A percentile compares a stretch with the other conserved stretches of the same genome.
Evolutionary conservation across 2,888 invertebrate species (phyloP).

Genomic region (Drosophila nr. perissopoda): DNA sequence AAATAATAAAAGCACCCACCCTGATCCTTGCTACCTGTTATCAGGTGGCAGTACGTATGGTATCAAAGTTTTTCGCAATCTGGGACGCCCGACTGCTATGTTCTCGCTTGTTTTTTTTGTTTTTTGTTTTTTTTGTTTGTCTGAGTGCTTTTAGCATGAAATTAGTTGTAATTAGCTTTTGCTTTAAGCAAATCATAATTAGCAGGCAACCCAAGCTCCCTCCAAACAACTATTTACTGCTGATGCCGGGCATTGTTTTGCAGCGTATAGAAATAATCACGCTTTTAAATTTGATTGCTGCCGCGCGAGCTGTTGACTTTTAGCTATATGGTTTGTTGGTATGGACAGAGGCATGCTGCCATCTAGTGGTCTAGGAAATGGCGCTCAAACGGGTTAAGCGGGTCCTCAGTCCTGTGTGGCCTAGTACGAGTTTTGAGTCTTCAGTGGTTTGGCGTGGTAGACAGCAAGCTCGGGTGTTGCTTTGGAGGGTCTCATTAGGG

Average conservation of each 20-base stretch:
- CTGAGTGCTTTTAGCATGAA: constrained; percentile 43
- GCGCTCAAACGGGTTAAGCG: constrained; percentile 22
- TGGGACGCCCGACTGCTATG: too few species aligned
- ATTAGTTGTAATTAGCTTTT: constrained; percentile 71
- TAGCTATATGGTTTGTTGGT: constrained; percentile 29
- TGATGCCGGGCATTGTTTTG: constrained; percentile 30
- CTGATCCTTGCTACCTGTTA: too few species aligned
- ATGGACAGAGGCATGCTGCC: constrained; percentile 41
- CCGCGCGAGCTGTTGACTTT: constrained; percentile 55
- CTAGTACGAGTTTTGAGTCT: neutral
- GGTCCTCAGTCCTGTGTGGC: constrained; percentile 19
- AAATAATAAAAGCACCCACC: too few species aligned
- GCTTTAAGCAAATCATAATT: constrained; percentile 70
- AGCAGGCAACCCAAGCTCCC: constrained; percentile 22
- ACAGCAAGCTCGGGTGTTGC: constrained; percentile 45
- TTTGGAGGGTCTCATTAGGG: constrained; percentile 76
- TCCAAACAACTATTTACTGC: constrained; percentile 4
- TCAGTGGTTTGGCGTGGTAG: neutral
- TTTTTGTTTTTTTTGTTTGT: constrained; percentile 1
- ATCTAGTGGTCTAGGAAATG: constrained; percentile 52
- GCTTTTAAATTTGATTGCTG: constrained; percentile 74
- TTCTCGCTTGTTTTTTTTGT: neutral
- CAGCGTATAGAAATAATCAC: constrained; percentile 65
- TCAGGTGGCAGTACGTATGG: too few species aligned
- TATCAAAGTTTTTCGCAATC: too few species aligned